Base-by-base conservation (phyloP, 2,797 vertebrate species). In the Xenopus petersii region DNA sequence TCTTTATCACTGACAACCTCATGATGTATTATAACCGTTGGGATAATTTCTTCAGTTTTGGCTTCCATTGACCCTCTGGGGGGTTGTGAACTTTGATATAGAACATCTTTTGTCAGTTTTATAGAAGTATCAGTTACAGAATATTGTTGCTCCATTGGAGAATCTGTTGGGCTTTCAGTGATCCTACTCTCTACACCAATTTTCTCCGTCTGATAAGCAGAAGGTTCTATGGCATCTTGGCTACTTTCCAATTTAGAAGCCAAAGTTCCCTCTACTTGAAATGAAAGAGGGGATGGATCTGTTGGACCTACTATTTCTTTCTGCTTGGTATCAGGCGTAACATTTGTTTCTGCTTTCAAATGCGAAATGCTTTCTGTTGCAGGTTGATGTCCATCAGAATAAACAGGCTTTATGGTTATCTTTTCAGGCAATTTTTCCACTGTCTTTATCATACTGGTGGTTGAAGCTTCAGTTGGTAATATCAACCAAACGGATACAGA, bases 401-500 rank as follows among this genome's bases (percentile, higher is more conserved):
- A 56, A 56, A 76, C 63, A 49, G 84, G 79, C 33, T 82, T 51
- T 11, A 82, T 46, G 42, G 85, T 85, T 65, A 75, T 62, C 84
- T 83, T 81, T 55, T 82, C 60, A 24, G 84, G 65, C 1, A 82
- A 74, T 0, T 2, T 73, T 79, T 83, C 80, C 74, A 84, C 62
- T 64, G 84, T 82, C 77, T 80, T 82, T 59, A 84, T 80, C 33
- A 82, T 67, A 64, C 81, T 87, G 69, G 85, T 67, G 62, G 84
- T 75, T 58, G 64, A 77, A 64, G 79, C 85, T 86, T 87, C 86
- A 82, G 84, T 71, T 80, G 88, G 77, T 71, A 89, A 83, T 80
- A 82, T 83, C 80, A 82, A 79, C 78, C 85, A 83, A 64, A 88
- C 71, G 74, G 86, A 89, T 24, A 87, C 82, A 72, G 89, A 72